Base-by-base conservation (phyloP, 2,888 invertebrate species). In the Carpatolechia fugitivella region DNA sequence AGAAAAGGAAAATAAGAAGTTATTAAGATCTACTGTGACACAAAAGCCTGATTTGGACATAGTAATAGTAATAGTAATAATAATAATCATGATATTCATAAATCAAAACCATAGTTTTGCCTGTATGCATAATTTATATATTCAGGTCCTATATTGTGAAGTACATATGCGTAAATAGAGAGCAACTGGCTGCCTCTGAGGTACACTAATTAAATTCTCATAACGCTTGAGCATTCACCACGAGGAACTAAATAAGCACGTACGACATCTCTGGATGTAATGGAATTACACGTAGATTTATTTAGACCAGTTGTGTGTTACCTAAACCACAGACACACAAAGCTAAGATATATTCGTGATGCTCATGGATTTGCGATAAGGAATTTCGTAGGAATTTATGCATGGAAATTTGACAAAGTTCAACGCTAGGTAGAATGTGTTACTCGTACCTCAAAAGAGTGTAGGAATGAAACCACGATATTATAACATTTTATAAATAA, bases 151-250 rank as follows among this genome's bases (percentile, higher is more conserved):
- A 6, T 61, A 71, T 72, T 70, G 66, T 58, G 52, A 69, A 76
- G 75, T 76, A 77, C 65, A 64, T 61, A 68, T 69, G 70, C 73
- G 72, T 74, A 68, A 70, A 64, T 64, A 38, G 20, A 18, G 40
- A 68, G 61, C 61, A 61, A 57, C 56, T 24, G 40, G 40, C 67
- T 61, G 61, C 63, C 40, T 58, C 55, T 56, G 56, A 71, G 68
- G 71, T 63, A 74, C 65, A 66, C 72, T 75, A 75, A 78, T 80
- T 77, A 74, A 70, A 76, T 76, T 74, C 76, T 72, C 73, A 72
- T 72, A 70, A 74, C 70, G 68, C 68, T 67, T 65, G 66, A 71
- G 68, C 66, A 69, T 72, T 74, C 68, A 60, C 56, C 69, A 67
- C 63, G 63, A 69, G 65, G 62, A 66, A 68, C 66, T 68, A 63